Base-by-base conservation (phyloP, 1,140 invertebrate species). In the Leptonema lineaticorne region DNA sequence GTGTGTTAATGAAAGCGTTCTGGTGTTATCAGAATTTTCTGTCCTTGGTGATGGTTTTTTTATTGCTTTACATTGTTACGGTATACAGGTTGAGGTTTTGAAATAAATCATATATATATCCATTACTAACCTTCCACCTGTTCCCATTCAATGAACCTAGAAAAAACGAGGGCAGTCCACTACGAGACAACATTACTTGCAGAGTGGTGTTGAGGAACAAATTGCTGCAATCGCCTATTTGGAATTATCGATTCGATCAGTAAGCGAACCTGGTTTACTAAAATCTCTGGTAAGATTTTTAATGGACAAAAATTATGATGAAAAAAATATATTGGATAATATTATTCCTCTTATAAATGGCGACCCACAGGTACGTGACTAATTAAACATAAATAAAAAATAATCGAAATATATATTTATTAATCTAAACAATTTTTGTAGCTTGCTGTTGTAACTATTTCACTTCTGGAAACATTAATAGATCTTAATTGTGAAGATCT, bases 401-500 rank as follows among this genome's bases (percentile, higher is more conserved):
- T 28, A n/a, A 18, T 58, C 16, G 24, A 11, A 45, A 16, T 48
- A 16, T 1, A 41, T 5, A 45, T 65, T 74, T 18, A 62, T 29
- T 53, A 37, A 20, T 64, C 71, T 50, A 58, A 46, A 29, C n/a
- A n/a, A n/a, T n/a, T n/a, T n/a, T 69, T 72, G 65, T 83, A 96
- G 90, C 81, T 98, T 7, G 94, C 92, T 72, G 85, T 97, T 69
- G 93, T 97, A 1, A 95, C 95, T 0, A 78, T 99, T 70, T 89
- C 92, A 0, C 76, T 99, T 7, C 94, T 99, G 77, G 90, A 95
- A 78, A 96, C 95, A 0, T 80, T 99, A 60, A 83, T 98, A 24
- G 90, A 95, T 74, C 81, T 98, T 45, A 94, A 97, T 77, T 98
- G 94, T 80, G 97, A 99, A 82, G 97, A 99, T 79, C 87, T 98